Base-by-base conservation (phyloP, 1,140 invertebrate species). In the Zophobas atratus region DNA sequence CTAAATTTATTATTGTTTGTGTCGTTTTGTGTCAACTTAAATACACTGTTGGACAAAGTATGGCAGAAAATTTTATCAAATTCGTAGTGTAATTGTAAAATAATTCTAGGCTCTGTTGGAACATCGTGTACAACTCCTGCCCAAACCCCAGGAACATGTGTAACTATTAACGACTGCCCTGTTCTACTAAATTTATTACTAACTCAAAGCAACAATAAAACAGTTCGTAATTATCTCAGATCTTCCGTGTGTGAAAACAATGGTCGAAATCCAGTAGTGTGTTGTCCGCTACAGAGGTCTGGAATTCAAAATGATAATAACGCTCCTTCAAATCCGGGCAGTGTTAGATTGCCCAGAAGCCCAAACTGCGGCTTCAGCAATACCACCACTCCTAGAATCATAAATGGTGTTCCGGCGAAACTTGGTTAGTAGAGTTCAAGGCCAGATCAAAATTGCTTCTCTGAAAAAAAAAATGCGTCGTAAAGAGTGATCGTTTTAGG, bases 161-260 rank as follows among this genome's bases (percentile, higher is more conserved):
- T 88, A 1, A 86, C 85, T n/a, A 84, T 91, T 32, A 84, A 79
- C 77, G 73, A 77, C 6, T 92, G 91, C 73, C 71, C 83, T 1
- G 72, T 81, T 0, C 79, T 92, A 5, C 5, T 90, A 0, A 75
- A 87, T 71, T 77, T 87, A 63, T 83, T 89, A 55, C 81, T 81
- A 63, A 76, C 60, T 1, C 79, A 84, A 43, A 76, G 85, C 8
- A 39, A 79, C 46, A 75, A 80, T 33, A 53, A 67, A 3, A 55
- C 81, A 71, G 83, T 82, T 2, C 75, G 81, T 1, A 81, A 82
- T 2, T 90, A 88, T 79, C 80, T 92, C 8, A 86, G 88, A 3
- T 84, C 83, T 49, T 90, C 89, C 0, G 81, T 89, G 4, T 93
- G 92, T 79, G 88, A 88, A 0, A 90, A 60, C 20, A 85, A 88